Percentiles rank a stretch among this genome's conserved stretches.
phyloP scores from a whole-genome alignment of 2,888 invertebrate genomes.

The Epistrophella euchroma region DNA sequence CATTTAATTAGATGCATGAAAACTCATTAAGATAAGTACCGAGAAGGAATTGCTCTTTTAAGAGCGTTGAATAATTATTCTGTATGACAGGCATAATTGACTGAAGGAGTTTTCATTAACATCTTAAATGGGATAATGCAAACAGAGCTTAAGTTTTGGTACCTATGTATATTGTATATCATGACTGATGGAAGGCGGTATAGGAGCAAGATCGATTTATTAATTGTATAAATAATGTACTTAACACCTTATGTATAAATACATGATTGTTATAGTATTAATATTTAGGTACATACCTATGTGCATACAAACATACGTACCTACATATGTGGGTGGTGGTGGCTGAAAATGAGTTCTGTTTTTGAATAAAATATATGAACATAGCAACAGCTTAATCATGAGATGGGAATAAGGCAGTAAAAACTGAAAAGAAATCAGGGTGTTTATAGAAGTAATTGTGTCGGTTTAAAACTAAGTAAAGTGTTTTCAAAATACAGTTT shows the following conservation, averaged over 20 bases:
- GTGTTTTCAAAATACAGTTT: no score
- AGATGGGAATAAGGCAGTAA: no score
- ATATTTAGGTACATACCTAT: no score
- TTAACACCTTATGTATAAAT: no score
- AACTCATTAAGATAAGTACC: constrained; percentile 83
- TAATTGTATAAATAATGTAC: neutral
- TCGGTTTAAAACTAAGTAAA: no score
- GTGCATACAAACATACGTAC: no score
- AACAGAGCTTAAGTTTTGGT: constrained; percentile 22
- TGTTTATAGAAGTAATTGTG: no score
- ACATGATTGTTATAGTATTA: no score
- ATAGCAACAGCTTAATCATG: no score
- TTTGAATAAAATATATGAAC: neutral
- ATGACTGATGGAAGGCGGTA: neutral
- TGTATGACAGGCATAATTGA: constrained; percentile 56
- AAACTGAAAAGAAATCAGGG: no score
- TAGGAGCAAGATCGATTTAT: constrained; percentile 11
- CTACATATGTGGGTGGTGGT: neutral
- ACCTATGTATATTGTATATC: no score
- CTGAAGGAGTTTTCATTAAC: constrained; percentile 54
- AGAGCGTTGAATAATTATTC: constrained; percentile 66
- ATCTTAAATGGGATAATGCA: constrained; percentile 51
- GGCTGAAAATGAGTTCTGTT: neutral
- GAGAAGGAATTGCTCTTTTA: constrained; percentile 68
- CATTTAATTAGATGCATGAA: constrained; percentile 83